These are phyloP conservation scores for Nephila pilipes DNA, from an alignment of 1,140 invertebrate species.

Conservation along the genomic window DNA sequence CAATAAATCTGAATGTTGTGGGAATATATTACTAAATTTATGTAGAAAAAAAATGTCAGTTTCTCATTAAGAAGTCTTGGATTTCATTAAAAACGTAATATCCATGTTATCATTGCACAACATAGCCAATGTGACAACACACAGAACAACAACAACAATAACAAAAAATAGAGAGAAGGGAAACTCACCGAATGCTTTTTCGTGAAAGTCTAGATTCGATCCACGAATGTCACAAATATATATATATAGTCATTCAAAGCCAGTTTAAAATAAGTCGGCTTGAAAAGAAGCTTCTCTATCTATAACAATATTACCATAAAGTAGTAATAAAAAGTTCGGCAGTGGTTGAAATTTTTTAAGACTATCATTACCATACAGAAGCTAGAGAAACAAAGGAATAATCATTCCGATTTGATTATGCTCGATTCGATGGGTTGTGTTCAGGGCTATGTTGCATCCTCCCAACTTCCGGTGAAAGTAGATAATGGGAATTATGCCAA, in stretches of 20 bases:
- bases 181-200: background rate
- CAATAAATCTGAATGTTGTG: too few species aligned
- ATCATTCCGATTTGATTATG: background rate
- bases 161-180: background rate
- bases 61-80: background rate
- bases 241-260: background rate
- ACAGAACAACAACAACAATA: too few species aligned
- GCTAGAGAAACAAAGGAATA: background rate
- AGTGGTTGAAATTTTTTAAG: background rate
- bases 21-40: too few species aligned
- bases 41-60: background rate
- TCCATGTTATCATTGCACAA: too few species aligned
- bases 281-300: background rate
- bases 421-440: background rate
- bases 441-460: background rate
- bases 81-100: background rate
- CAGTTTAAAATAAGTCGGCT: too few species aligned
- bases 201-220: background rate
- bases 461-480: background rate
- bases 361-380: background rate
- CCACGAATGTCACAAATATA: background rate
- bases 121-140: too few species aligned
- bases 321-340: background rate
- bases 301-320: background rate
- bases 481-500: background rate